A percentile compares a stretch with the other conserved stretches of the same genome.
These are phyloP conservation scores for Hypena proboscidalis DNA, from an alignment of 2,888 invertebrate species.

Conservation along the genomic window DNA sequence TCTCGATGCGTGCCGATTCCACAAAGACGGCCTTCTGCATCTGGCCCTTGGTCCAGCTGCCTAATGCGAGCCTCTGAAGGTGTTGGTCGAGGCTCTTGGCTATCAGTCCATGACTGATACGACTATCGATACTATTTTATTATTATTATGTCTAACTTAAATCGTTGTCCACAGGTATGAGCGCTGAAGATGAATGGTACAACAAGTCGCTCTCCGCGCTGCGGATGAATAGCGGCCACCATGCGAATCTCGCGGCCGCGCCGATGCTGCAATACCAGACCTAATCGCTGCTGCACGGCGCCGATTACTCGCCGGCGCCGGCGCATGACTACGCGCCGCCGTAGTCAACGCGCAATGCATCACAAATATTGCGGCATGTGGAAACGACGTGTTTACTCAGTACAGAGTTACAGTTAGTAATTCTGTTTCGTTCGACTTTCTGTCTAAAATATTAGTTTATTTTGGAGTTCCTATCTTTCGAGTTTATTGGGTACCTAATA, in stretches of 20 bases:
- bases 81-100: too few species aligned
- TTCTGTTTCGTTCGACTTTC: too few species aligned
- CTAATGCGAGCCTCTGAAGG: too few species aligned
- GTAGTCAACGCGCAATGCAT: slow-evolving; percentile 50
- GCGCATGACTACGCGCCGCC: slow-evolving; percentile 80
- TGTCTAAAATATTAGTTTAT: too few species aligned
- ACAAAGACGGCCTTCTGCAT: too few species aligned
- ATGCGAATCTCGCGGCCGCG: slow-evolving; percentile 97
- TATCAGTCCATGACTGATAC: too few species aligned
- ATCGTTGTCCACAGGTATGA: slow-evolving; percentile 90
- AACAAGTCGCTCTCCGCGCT: slow-evolving; percentile 98
- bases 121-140: too few species aligned
- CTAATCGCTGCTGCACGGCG: slow-evolving; percentile 90
- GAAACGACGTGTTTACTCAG: slow-evolving; percentile 30
- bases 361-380: slow-evolving; percentile 28
- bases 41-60: too few species aligned
- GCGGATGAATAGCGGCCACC: slow-evolving; percentile 98
- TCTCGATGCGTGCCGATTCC: too few species aligned
- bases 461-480: too few species aligned
- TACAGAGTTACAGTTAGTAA: too few species aligned
- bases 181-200: slow-evolving; percentile 98
- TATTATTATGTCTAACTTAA: neutral
- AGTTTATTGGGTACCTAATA: too few species aligned
- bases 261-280: slow-evolving; percentile 99
- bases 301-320: slow-evolving; percentile 81